Evolutionary conservation across 1,140 invertebrate species (phyloP), one percentile per base, ranked within the genome.

Genomic region (Dendroctonus valens): DNA sequence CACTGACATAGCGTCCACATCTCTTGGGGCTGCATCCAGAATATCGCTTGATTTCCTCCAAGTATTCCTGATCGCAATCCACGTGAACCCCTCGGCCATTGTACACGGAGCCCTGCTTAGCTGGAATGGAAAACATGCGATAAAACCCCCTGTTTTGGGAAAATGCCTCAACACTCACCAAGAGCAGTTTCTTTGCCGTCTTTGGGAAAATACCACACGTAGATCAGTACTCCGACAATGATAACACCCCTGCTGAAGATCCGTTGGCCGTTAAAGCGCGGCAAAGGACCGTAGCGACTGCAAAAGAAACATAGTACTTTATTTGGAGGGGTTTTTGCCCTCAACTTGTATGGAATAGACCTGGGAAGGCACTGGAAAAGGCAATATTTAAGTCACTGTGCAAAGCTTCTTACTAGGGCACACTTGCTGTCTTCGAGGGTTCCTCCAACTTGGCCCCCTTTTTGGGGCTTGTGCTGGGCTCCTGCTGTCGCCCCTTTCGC

Each of bases 1-100:
- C 92, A 51, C 86, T 86, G 5, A 94, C 87, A 73, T 88, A 83
- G 73, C 92, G 82, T 6, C 90, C 90, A 82, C 92, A 95, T 73
- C 85, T 84, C 71, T 85, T 83, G 6, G 91, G 89, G 59, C 86
- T 77, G 77, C 91, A 94, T 6, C 84, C 86, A 7, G 84, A 79
- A 81, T 81, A 89, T 61, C 75, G 73, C 52, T 79, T 72, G 15
- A 83, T 67, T 72, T 88, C 86, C 54, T 77, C 76, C 70, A 79
- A 78, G 73, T 86, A 88, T 53, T 83, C 79, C 6, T 74, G 38
- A 6, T 87, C 86, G 74, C 89, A 91, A 14, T 84, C 80, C 6
- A 89, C 71, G 60, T 83, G 78, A 74, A 86, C 82, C 5, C 80
- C 82, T 72, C 86, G 81, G 58, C 81, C 82, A 44, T 83, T 65